Evolutionary conservation across 35 echinoderm and acorn worm species (phyloP), one percentile per base, ranked within the genome.

Genomic region (Holothuria glaberrima): DNA sequence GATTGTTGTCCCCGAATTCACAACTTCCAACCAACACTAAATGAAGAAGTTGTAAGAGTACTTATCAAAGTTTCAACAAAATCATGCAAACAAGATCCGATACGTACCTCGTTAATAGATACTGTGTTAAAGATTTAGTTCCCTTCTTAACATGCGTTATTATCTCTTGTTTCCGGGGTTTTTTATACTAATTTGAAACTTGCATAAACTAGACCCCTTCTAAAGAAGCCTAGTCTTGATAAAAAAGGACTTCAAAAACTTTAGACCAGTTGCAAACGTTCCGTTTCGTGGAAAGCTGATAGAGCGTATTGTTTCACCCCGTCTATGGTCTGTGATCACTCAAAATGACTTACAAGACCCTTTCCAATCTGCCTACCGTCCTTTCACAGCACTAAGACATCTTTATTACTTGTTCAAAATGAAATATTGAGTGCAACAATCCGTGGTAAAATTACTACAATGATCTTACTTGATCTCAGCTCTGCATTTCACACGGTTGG

Each of bases 351-450:
- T n/a, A n/a, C n/a, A n/a, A n/a, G n/a, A n/a, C n/a, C n/a, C n/a
- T n/a, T n/a, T n/a, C n/a, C n/a, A n/a, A n/a, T n/a, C n/a, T n/a
- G n/a, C n/a, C 0, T 92, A 95, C 62, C 28, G 86, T 3, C 48
- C 29, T 31, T 59, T 70, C 20, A 95, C 56, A 88, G 89, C 41
- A 78, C 69, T 82, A 90, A 92, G 56, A 95, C 86, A 58, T 90
- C 94, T 18, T 82, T 95, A 32, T 28, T 91, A 20, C 85, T 46
- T 19, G 85, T 95, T 7, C 45, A 68, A 50, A 95, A 95, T 83
- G 94, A 92, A 58, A 81, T 95, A 50, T 52, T 92, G n/a, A 32
- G 79, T 36, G 71, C 73, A 54, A 26, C 92, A 30, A 85, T 92
- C 32, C 62, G 72, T 20, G 58, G 68, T 27, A 12, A 75, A 58